phyloP scores from a whole-genome alignment of 92 coral and sea anemone genomes.

The Palythoa caribaeorum region DNA sequence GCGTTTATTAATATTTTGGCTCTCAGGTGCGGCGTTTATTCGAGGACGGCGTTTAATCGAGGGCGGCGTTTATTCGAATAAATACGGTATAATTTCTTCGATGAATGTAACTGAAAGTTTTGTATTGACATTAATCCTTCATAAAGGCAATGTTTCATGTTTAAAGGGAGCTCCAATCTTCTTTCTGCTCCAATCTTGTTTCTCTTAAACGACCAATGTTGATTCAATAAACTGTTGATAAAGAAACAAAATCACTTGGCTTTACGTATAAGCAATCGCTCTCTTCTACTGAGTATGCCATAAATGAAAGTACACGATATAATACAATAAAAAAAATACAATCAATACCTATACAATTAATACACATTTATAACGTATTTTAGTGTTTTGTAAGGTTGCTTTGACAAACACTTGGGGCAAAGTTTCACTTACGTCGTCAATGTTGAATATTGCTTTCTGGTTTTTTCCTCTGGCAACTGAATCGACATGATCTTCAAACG shows the following conservation, averaged over 20 bases:
- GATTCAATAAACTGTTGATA: conserved; percentile 76
- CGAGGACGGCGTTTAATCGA: too few species aligned
- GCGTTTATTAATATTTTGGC: too few species aligned
- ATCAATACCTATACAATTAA: too few species aligned
- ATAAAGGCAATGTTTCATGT: background rate
- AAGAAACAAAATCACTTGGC: background rate
- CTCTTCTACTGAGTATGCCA: background rate
- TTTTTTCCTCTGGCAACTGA: conserved; percentile 45
- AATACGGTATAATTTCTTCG: too few species aligned
- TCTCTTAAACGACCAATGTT: conserved; percentile 63
- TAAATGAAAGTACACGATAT: too few species aligned
- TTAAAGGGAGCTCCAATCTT: background rate
- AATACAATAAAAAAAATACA: background rate
- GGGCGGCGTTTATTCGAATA: too few species aligned
- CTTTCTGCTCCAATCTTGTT: background rate
- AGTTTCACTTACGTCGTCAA: conserved; percentile 71
- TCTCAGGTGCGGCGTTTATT: too few species aligned
- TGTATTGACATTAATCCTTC: too few species aligned
- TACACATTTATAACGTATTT: background rate
- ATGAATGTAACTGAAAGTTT: too few species aligned
- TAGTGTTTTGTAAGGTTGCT: background rate
- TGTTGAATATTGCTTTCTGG: conserved; percentile 65
- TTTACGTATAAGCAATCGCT: background rate
- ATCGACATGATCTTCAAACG: conserved; percentile 68
- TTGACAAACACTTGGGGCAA: background rate